A percentile compares a stretch with the other conserved stretches of the same genome.
phyloP scores from a whole-genome alignment of 2,888 invertebrate species.

The Limnephilus lunatus region DNA sequence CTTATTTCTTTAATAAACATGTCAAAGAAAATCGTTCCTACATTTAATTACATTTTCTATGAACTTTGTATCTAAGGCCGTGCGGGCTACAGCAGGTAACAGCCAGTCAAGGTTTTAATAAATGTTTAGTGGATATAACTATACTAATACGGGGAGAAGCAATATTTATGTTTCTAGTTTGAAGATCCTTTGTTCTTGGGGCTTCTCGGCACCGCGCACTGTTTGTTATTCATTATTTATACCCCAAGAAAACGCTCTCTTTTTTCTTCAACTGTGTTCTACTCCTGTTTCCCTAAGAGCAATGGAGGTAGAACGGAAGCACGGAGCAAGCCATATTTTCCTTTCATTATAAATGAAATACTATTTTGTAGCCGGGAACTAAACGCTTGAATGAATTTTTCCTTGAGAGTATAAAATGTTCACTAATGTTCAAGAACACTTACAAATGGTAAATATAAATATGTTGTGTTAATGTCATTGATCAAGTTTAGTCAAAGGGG shows the following conservation, averaged over 20 bases:
- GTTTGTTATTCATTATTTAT: conserved; percentile 46
- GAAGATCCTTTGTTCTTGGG: conserved; percentile 31
- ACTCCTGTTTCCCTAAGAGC: background rate
- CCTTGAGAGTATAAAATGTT: background rate
- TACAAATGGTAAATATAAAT: too few relatives aligned
- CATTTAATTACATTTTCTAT: background rate
- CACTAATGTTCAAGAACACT: background rate
- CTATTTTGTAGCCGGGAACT: background rate
- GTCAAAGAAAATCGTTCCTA: background rate
- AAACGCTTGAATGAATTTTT: background rate
- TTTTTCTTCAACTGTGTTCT: background rate
- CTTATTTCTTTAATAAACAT: background rate
- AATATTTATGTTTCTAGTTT: conserved; percentile 35
- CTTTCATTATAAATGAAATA: conserved; percentile 24
- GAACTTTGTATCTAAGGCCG: background rate
- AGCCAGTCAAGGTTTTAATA: background rate
- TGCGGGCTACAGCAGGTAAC: background rate
- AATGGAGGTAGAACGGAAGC: background rate
- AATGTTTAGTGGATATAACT: conserved; percentile 27
- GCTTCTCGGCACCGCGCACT: background rate
- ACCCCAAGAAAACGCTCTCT: conserved; percentile 17
- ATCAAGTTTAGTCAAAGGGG: too few relatives aligned
- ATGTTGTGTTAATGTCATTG: too few relatives aligned
- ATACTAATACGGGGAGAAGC: background rate
- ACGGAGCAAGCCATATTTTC: background rate